A percentile compares a stretch with the other conserved stretches of the same genome.
phyloP scores from a whole-genome alignment of 2,113 vertebrate genomes.

The Erythrolamprus reginae region DNA sequence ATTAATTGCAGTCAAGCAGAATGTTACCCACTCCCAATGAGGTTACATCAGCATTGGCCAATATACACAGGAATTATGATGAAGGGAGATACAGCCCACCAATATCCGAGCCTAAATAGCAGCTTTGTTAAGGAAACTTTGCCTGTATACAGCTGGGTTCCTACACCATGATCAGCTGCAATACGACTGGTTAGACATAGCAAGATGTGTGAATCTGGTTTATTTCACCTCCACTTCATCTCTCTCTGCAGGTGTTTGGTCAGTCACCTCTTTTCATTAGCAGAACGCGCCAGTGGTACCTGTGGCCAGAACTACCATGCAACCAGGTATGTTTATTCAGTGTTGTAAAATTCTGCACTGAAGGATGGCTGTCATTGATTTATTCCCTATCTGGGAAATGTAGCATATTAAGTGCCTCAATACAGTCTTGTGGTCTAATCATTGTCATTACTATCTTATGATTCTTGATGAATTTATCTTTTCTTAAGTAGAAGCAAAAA shows the following conservation, averaged over 20 bases:
- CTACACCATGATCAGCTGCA: not conserved
- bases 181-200: not conserved
- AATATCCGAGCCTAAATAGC: not conserved
- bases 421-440: not conserved
- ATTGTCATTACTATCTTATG: not conserved
- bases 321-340: constrained; percentile 39
- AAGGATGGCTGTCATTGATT: not conserved
- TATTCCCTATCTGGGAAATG: not conserved
- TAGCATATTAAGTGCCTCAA: not conserved
- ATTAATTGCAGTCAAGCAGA: not conserved
- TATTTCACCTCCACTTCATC: not conserved
- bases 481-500: too few relatives aligned
- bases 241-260: constrained; percentile 65
- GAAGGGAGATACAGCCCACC: not conserved
- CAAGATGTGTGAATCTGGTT: not conserved
- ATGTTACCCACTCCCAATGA: not conserved
- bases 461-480: too few relatives aligned
- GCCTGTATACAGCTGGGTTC: not conserved
- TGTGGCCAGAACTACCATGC: constrained; percentile 68
- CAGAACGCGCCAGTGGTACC: constrained; percentile 54
- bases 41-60: not conserved
- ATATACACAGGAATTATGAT: not conserved
- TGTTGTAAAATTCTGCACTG: not conserved
- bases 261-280: constrained; percentile 67
- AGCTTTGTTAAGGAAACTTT: not conserved